phyloP scores from a whole-genome alignment of 1,140 invertebrate genomes.

The Eriocheir sinensis region DNA sequence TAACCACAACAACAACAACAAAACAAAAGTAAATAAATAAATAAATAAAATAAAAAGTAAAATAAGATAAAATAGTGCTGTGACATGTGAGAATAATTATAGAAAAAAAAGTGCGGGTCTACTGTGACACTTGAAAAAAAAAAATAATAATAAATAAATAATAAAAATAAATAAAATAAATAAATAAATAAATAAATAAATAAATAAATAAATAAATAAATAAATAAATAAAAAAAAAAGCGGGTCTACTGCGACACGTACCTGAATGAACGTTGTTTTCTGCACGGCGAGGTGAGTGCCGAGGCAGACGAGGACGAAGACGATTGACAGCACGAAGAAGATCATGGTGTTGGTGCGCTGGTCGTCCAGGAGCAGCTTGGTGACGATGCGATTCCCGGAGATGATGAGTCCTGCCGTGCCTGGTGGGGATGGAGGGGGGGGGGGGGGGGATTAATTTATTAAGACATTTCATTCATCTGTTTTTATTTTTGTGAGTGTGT shows the following conservation, averaged over 20 bases:
- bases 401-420: constrained; percentile 93
- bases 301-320: constrained; percentile 89
- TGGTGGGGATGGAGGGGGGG: constrained; percentile 81
- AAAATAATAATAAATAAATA: neutral
- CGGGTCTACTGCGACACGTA: no score
- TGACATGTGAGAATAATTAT: neutral
- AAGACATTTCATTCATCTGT: neutral
- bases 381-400: constrained; percentile 91
- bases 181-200: neutral
- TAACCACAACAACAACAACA: no score
- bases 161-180: neutral
- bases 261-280: constrained; percentile 89
- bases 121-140: neutral
- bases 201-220: neutral
- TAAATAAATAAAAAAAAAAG: no score
- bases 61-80: no score
- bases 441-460: no score
- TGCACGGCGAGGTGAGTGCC: constrained; percentile 89
- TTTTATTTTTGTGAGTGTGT: neutral
- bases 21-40: no score
- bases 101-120: neutral
- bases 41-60: neutral
- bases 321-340: constrained; percentile 91
- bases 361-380: constrained; percentile 89
- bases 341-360: constrained; percentile 90